Evolutionary conservation across 2,113 vertebrate genomes (phyloP).

Genomic region (Tenrec ecaudatus): DNA sequence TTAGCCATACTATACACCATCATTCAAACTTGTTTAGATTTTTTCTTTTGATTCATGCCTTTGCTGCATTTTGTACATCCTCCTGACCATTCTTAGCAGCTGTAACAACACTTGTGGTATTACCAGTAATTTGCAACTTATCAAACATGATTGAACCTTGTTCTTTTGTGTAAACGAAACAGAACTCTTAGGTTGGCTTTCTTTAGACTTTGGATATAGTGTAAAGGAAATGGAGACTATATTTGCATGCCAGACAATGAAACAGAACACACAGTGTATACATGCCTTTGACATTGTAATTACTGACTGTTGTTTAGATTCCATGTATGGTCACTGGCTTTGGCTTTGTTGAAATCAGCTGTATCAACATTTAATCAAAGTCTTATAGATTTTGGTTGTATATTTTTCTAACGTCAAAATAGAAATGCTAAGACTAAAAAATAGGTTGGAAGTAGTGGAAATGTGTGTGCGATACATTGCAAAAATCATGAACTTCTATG

Average conservation of each 20-base stretch:
- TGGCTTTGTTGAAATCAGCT: conserved; percentile 92
- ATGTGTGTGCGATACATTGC: conserved; percentile 84
- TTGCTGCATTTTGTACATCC: conserved; percentile 91
- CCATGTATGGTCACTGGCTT: conserved; percentile 91
- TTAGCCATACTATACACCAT: conserved; percentile 89
- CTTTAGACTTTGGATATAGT: conserved; percentile 91
- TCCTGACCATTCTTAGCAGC: conserved; percentile 90
- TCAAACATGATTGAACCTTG: conserved; percentile 94
- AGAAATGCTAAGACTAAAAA: conserved; percentile 89
- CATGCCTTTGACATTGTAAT: conserved; percentile 93
- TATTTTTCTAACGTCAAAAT: conserved; percentile 93
- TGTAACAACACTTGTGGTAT: conserved; percentile 93
- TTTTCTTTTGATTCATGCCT: conserved; percentile 91
- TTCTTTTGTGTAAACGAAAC: conserved; percentile 93
- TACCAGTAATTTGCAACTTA: conserved; percentile 94
- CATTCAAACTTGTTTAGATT: conserved; percentile 91
- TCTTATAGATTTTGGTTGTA: conserved; percentile 91
- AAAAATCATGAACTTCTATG: conserved; percentile 87
- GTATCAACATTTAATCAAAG: conserved; percentile 95
- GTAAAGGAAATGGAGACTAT: conserved; percentile 90
- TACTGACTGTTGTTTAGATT: conserved; percentile 93
- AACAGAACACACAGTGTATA: conserved; percentile 93
- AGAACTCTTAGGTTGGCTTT: conserved; percentile 91
- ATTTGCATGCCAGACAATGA: conserved; percentile 94
- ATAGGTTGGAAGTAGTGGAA: conserved; percentile 86